phyloP scores from a whole-genome alignment of 2,888 invertebrate species.

The Dendrolimus pini region DNA sequence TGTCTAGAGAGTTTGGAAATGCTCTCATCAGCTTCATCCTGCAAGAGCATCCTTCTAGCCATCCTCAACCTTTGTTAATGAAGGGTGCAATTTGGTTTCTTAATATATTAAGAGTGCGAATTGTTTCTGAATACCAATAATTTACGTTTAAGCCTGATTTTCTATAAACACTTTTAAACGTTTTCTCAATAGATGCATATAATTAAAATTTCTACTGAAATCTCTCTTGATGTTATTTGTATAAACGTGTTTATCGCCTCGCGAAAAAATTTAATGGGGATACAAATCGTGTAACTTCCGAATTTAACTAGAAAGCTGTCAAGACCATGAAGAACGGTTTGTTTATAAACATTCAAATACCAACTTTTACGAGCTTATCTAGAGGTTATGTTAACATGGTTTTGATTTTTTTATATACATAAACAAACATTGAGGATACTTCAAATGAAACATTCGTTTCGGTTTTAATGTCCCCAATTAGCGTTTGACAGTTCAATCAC shows the following conservation, averaged over 20 bases:
- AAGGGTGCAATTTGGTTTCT: too few species aligned
- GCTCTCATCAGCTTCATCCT: too few species aligned
- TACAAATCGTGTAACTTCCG: neutral
- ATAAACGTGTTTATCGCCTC: neutral
- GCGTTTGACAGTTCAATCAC: constrained; percentile 1
- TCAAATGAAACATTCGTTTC: neutral
- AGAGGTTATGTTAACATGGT: neutral
- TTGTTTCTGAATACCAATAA: too few species aligned
- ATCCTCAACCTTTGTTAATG: too few species aligned
- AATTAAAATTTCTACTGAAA: too few species aligned
- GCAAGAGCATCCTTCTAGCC: too few species aligned
- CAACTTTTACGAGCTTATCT: neutral
- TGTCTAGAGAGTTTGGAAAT: too few species aligned
- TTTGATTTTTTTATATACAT: neutral
- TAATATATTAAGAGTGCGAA: too few species aligned
- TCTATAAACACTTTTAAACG: too few species aligned
- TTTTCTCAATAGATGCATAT: too few species aligned
- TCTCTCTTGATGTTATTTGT: too few species aligned
- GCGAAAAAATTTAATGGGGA: neutral
- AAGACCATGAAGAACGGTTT: neutral
- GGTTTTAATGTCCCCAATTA: constrained; percentile 1
- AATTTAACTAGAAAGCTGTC: neutral
- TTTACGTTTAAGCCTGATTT: too few species aligned
- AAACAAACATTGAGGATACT: neutral
- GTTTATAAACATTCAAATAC: neutral